These are phyloP conservation scores for Drosophila meridionalis DNA, from an alignment of 2,888 invertebrate species.

Conservation along the genomic window DNA sequence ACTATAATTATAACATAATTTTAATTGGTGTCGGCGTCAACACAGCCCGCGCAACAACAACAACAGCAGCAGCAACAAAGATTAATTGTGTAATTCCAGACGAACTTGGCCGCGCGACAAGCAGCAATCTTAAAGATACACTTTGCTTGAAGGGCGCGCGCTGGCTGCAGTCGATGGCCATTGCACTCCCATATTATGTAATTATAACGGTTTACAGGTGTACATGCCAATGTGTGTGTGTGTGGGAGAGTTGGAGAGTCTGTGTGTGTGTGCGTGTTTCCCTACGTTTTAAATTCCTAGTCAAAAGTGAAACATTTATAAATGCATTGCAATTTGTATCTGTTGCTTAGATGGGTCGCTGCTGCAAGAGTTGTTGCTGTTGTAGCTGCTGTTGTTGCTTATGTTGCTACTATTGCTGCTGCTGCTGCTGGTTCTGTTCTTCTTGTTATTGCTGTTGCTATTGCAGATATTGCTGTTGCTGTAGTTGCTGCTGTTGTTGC, in stretches of 20 bases:
- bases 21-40: slow-evolving; percentile 68
- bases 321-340: slow-evolving; percentile 73
- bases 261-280: neutral
- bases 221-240: slow-evolving; percentile 26
- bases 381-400: neutral
- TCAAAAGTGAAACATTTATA: slow-evolving; percentile 47
- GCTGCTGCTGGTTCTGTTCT: too few relatives aligned
- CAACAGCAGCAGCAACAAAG: slow-evolving; percentile 53
- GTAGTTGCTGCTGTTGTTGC: neutral
- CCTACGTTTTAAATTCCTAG: slow-evolving; percentile 7
- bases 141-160: slow-evolving; percentile 33
- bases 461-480: neutral
- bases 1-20: slow-evolving; percentile 75
- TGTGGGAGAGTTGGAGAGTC: neutral
- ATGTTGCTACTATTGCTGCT: neutral
- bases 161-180: slow-evolving; percentile 20
- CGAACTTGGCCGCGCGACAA: slow-evolving; percentile 35
- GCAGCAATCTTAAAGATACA: neutral
- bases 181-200: slow-evolving; percentile 42
- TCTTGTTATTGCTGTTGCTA: too few relatives aligned
- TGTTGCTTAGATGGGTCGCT: slow-evolving; percentile 10
- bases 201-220: slow-evolving; percentile 67
- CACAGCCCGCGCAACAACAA: slow-evolving; percentile 43
- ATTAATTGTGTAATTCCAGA: slow-evolving; percentile 65
- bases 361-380: neutral